Base-by-base conservation (phyloP, 2,888 invertebrate genomes). In the Volucella bombylans region DNA sequence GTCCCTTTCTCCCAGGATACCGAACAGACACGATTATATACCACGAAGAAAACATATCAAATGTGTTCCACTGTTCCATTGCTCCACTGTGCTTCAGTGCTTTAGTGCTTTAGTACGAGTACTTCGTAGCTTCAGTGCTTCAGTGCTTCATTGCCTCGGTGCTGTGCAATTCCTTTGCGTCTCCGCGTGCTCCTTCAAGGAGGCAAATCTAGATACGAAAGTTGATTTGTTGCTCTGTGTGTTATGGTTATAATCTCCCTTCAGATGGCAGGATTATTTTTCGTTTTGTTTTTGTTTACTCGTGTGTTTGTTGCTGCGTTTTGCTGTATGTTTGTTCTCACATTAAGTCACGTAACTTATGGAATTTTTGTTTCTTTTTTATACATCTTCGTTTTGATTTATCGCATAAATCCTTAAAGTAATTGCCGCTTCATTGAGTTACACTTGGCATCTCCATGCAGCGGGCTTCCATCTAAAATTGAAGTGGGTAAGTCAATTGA, bases 291-390 rank as follows among this genome's bases (percentile, higher is more conserved):
- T 54, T 15, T 45, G 38, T 14, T 65, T 43, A 23, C 39, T 50
- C 43, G 11, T n/a, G 52, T 69, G 41, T 12, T 52, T 52, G 45
- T 64, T 61, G 14, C 12, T 8, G 18, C 12, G n/a, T 47, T 15
- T 18, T 69, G 61, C 31, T 31, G 6, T 31, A 31, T 68, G 15
- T 45, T 61, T 55, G 41, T 23, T 50, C 55, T 52, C 78, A 18
- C 72, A 72, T 79, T 65, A 59, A 59, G 79, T 79, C 79, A 79
- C 79, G 79, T 79, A 79, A 67, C 72, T 79, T 79, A 72, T 72
- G 79, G 72, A 79, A 64, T 79, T 72, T 67, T 39, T 62, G 31
- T 4, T 31, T 31, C 6, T 31, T 6, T 31, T 31, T 31, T 31
- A 2, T 31, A 1, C 31, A 31, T 31, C 6, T 31, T 31, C 31